These are phyloP conservation scores for Pristionchus japonicus DNA, from an alignment of 2,888 invertebrate genomes.

Conservation along the genomic window DNA sequence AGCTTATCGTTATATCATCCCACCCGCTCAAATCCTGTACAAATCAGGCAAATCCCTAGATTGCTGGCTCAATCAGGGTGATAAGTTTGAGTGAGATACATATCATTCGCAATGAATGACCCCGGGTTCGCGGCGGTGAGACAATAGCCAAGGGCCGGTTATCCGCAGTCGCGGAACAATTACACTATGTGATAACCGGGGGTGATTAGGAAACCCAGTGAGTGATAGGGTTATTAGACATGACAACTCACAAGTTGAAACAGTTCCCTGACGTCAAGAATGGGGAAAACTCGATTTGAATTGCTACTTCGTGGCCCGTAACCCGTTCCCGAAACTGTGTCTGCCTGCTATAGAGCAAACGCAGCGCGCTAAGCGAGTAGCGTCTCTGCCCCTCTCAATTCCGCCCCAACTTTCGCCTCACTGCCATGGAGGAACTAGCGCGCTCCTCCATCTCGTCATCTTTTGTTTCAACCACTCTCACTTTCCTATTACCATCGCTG, in stretches of 20 bases:
- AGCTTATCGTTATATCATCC: background rate
- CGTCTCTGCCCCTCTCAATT: background rate
- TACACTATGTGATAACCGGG: background rate
- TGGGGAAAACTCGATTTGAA: conserved; percentile 16
- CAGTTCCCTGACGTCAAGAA: conserved; percentile 14
- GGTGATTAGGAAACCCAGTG: background rate
- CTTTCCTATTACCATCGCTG: background rate
- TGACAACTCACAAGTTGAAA: background rate
- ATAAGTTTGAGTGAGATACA: background rate
- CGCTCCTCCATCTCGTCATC: background rate
- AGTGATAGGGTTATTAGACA: background rate
- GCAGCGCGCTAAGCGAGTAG: background rate
- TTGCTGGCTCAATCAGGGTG: background rate
- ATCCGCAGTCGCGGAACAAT: conserved; percentile 32
- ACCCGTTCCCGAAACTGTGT: conserved; percentile 33
- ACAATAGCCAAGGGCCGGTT: background rate
- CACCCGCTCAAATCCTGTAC: background rate
- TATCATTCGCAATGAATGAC: background rate
- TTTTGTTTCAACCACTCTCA: conserved; percentile 23
- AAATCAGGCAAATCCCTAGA: background rate
- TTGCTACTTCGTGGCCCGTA: conserved; percentile 2
- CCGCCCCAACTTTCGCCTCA: background rate
- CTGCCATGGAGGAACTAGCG: background rate
- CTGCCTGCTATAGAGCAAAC: too few species aligned
- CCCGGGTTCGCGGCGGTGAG: background rate